A percentile compares a stretch with the other conserved stretches of the same genome.
These are phyloP conservation scores for Parnassius glacialis DNA, from an alignment of 2,888 invertebrate genomes.

Conservation along the genomic window DNA sequence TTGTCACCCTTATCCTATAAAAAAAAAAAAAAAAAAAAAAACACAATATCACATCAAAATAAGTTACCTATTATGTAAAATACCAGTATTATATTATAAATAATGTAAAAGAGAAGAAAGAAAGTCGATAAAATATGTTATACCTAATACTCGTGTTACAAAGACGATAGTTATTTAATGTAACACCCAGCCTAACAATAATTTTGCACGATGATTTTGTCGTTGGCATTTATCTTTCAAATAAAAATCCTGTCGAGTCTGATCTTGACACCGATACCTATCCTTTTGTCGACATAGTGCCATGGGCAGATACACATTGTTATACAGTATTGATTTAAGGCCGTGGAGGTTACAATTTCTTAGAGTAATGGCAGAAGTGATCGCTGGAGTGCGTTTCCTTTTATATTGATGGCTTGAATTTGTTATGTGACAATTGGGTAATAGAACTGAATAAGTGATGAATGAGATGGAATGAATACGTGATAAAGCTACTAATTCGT, in stretches of 20 bases:
- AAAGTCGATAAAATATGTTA: no score
- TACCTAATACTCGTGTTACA: no score
- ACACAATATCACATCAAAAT: no score
- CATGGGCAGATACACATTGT: slow-evolving; percentile 26
- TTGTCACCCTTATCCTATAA: no score
- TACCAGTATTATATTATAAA: no score
- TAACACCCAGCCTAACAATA: not conserved
- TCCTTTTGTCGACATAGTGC: slow-evolving; percentile 51
- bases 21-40: no score
- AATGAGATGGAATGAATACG: not conserved
- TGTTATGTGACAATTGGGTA: slow-evolving; percentile 43
- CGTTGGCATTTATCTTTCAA: slow-evolving; percentile 48
- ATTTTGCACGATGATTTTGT: not conserved
- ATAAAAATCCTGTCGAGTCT: slow-evolving; percentile 38
- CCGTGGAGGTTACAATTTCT: slow-evolving; percentile 40
- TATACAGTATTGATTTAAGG: slow-evolving; percentile 48
- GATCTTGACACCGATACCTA: slow-evolving; percentile 57
- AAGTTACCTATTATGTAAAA: no score
- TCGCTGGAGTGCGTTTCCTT: slow-evolving; percentile 37
- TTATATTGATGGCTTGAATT: slow-evolving; percentile 55
- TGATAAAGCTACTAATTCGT: not conserved
- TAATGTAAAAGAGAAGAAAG: no score
- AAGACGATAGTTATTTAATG: no score
- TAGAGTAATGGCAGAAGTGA: slow-evolving; percentile 35
- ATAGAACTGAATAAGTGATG: slow-evolving; percentile 30